Evolutionary conservation across 2,113 vertebrate genomes (phyloP).

Genomic region (Rhipidura dahli): DNA sequence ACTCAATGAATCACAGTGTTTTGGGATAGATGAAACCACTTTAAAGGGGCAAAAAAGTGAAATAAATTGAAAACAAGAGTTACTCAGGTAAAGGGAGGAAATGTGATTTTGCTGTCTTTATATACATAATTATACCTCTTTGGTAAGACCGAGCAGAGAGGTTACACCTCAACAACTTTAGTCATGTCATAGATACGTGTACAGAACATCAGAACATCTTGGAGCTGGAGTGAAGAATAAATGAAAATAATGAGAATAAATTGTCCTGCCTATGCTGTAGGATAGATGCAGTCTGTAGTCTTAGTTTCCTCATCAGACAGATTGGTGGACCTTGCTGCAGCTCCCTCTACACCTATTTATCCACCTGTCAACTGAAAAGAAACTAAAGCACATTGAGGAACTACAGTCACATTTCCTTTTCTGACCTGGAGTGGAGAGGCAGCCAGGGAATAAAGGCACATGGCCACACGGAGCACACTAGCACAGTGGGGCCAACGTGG

Average conservation of each 20-base stretch:
- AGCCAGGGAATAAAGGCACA: neutral
- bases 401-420: neutral
- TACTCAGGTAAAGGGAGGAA: neutral
- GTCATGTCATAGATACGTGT: neutral
- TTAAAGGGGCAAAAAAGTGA: neutral
- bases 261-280: neutral
- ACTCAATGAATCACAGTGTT: neutral
- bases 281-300: neutral
- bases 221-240: neutral
- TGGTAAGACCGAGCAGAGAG: neutral
- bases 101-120: neutral
- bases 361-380: neutral
- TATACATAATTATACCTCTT: neutral
- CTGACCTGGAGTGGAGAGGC: neutral
- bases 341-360: neutral
- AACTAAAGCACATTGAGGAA: neutral
- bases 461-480: neutral
- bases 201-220: neutral
- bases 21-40: neutral
- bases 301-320: neutral
- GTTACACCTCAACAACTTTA: neutral
- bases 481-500: rapidly evolving
- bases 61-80: neutral
- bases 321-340: neutral
- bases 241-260: neutral